phyloP scores from a whole-genome alignment of 1,140 invertebrate species.

The Drosophila ficusphila region DNA sequence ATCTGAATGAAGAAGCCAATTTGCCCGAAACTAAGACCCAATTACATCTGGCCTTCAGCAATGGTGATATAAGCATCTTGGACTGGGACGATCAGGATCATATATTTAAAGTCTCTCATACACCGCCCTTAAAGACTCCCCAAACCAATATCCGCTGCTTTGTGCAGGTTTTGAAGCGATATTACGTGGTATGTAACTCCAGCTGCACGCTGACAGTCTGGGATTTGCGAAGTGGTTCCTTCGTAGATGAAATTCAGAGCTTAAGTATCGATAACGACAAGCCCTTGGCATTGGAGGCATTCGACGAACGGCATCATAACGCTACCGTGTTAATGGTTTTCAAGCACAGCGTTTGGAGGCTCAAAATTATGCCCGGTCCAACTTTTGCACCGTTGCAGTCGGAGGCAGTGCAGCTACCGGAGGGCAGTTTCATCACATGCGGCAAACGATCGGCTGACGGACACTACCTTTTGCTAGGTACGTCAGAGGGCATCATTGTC shows the following conservation, averaged over 20 bases:
- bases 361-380: conserved; percentile 20
- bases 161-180: conserved; percentile 30
- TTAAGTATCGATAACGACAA: conserved; percentile 15
- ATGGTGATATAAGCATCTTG: conserved; percentile 56
- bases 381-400: background rate
- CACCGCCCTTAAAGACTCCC: conserved; percentile 25
- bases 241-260: background rate
- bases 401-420: conserved; percentile 25
- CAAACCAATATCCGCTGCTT: conserved; percentile 33
- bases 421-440: conserved; percentile 57
- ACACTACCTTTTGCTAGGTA: conserved; percentile 71
- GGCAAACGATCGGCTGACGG: conserved; percentile 55
- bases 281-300: conserved; percentile 27
- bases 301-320: conserved; percentile 12
- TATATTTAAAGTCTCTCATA: conserved; percentile 30
- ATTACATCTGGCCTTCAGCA: conserved; percentile 55
- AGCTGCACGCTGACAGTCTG: conserved; percentile 41
- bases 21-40: conserved; percentile 26
- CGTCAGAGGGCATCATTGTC: conserved; percentile 61
- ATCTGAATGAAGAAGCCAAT: conserved; percentile 39
- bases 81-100: conserved; percentile 51
- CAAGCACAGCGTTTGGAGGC: conserved; percentile 33
- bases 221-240: conserved; percentile 31
- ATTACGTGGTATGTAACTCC: conserved; percentile 53
- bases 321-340: conserved; percentile 55